Percentiles rank a stretch among this genome's conserved stretches.
phyloP scores from a whole-genome alignment of 2,797 vertebrate genomes.

The Lagorchestes hirsutus region DNA sequence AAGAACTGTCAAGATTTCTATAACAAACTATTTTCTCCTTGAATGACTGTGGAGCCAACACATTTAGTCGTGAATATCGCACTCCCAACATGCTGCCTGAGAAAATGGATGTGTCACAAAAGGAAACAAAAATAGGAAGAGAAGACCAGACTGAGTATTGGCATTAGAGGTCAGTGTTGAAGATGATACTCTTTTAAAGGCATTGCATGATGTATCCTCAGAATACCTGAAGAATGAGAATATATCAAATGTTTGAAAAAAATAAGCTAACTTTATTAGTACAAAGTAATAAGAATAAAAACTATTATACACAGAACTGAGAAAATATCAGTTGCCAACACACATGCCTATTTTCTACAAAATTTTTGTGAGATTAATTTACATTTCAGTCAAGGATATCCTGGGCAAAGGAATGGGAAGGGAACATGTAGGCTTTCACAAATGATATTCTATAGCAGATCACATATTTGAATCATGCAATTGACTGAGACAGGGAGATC shows the following conservation, averaged over 20 bases:
- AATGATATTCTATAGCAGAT: background rate
- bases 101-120: background rate
- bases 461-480: background rate
- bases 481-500: background rate
- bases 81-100: background rate
- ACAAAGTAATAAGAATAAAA: background rate
- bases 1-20: conserved; percentile 6
- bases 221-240: background rate
- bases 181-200: background rate
- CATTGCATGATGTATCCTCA: background rate
- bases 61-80: background rate
- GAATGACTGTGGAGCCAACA: background rate
- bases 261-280: background rate
- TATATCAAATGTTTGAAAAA: background rate
- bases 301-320: background rate
- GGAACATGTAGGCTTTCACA: background rate
- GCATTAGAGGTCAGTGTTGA: background rate
- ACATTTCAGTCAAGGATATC: background rate
- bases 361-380: background rate
- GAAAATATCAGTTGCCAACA: background rate
- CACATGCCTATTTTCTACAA: background rate
- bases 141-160: background rate
- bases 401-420: background rate
- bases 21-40: conserved; percentile 5
- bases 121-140: background rate